phyloP scores from a whole-genome alignment of 2,888 invertebrate species.

The Caenorhabditis sp. region DNA sequence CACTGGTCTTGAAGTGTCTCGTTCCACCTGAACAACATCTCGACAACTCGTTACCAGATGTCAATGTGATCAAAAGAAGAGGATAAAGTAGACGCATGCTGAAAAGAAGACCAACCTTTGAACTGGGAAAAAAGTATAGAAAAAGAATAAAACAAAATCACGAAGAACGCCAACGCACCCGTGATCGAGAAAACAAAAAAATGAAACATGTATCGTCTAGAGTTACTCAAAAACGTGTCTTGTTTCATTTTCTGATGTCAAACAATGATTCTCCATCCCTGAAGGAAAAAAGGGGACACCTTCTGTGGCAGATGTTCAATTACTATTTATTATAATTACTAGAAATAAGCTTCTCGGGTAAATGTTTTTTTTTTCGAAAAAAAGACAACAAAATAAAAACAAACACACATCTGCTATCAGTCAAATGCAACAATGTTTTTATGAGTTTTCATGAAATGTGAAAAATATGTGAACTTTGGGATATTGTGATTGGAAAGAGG shows the following conservation, averaged over 20 bases:
- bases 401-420: background rate
- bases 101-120: background rate
- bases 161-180: background rate
- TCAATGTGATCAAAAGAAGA: background rate
- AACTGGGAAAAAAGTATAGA: background rate
- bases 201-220: background rate
- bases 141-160: too few relatives aligned
- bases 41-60: constrained; percentile 53
- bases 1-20: constrained; percentile 62
- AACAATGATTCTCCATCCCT: background rate
- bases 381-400: background rate
- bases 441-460: background rate
- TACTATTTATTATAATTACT: background rate
- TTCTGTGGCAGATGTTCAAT: background rate
- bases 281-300: background rate
- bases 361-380: background rate
- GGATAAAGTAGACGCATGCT: background rate
- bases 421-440: background rate
- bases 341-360: background rate
- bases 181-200: background rate
- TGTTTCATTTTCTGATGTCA: background rate
- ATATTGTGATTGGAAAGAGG: background rate
- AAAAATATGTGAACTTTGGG: background rate
- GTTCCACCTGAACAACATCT: constrained; percentile 69
- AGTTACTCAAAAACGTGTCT: background rate